Percentiles rank a stretch among this genome's conserved stretches.
phyloP scores from a whole-genome alignment of 2,113 vertebrate genomes.

The Malaclemys terrapin region DNA sequence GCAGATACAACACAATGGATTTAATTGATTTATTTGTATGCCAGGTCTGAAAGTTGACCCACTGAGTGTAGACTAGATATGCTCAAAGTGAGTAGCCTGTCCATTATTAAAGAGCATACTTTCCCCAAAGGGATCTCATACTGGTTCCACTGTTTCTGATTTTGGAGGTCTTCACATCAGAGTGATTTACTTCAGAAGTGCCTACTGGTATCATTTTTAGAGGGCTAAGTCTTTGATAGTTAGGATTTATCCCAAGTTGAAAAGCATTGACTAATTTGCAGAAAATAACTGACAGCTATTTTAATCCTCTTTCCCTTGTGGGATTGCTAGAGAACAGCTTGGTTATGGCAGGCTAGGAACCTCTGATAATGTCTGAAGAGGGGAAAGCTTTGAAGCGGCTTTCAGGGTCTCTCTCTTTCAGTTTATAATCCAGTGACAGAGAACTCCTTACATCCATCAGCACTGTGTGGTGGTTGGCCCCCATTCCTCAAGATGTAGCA shows the following conservation, averaged over 20 bases:
- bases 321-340: neutral
- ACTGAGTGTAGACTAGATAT: neutral
- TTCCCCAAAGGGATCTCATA: neutral
- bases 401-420: accelerated
- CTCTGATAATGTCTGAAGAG: neutral
- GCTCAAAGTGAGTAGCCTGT: neutral
- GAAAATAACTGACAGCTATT: neutral
- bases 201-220: neutral
- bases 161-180: neutral
- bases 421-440: neutral
- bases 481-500: neutral
- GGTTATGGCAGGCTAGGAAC: neutral
- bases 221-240: neutral
- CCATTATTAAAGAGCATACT: neutral
- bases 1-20: neutral
- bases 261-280: neutral
- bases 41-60: neutral
- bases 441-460: neutral
- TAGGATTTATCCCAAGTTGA: neutral
- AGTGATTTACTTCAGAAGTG: neutral
- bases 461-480: neutral
- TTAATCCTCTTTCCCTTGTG: neutral
- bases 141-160: neutral
- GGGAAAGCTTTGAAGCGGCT: neutral
- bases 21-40: neutral